Percentiles rank a stretch among this genome's conserved stretches.
phyloP scores from a whole-genome alignment of 2,888 invertebrate species.

The Punctoribates punctum region DNA sequence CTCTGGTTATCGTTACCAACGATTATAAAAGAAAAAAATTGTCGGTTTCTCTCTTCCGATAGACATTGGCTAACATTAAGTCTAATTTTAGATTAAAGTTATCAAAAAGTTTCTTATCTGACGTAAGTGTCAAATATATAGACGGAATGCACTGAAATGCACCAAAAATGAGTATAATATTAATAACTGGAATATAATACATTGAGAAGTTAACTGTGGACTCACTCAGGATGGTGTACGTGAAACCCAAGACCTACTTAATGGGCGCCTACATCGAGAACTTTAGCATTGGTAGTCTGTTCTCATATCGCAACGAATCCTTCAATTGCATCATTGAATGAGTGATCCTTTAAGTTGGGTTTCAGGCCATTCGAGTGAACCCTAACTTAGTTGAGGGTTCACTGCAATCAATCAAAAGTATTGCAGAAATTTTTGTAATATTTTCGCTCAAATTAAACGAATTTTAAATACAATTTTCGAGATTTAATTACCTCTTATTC shows the following conservation, averaged over 20 bases:
- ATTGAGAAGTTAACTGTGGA: not conserved
- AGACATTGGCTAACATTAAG: too few relatives aligned
- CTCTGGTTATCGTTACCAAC: too few relatives aligned
- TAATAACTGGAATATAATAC: not conserved
- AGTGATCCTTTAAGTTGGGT: not conserved
- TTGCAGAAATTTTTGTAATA: not conserved
- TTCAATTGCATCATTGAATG: slow-evolving; percentile 9
- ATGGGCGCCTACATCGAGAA: not conserved
- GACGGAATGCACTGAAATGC: too few relatives aligned
- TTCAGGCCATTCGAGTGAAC: not conserved
- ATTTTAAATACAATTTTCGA: not conserved
- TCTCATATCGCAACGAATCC: slow-evolving; percentile 4
- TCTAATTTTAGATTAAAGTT: too few relatives aligned
- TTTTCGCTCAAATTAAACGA: not conserved
- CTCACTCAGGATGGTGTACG: not conserved
- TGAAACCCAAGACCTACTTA: slow-evolving; percentile 10
- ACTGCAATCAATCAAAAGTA: not conserved
- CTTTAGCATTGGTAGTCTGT: not conserved
- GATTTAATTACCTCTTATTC: not conserved
- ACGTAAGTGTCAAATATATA: not conserved
- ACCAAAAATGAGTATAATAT: too few relatives aligned
- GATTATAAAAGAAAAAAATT: too few relatives aligned
- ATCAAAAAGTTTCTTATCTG: too few relatives aligned
- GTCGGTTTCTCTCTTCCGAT: too few relatives aligned
- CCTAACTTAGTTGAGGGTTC: slow-evolving; percentile 1